phyloP scores from a whole-genome alignment of 2,113 vertebrate genomes.

The Melanerpes aurifrons region DNA sequence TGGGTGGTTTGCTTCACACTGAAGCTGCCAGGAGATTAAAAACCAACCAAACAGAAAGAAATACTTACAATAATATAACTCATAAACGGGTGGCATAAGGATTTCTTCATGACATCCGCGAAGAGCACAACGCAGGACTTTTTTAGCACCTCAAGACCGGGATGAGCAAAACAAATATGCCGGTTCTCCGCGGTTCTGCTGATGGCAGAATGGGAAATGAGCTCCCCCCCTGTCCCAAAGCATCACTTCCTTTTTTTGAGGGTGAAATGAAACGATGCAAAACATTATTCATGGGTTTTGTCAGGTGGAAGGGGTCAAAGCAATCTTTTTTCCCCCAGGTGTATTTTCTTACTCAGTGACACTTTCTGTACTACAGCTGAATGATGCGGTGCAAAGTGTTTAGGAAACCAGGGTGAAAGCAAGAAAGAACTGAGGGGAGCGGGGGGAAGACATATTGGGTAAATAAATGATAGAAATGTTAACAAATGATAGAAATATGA shows the following conservation, averaged over 20 bases:
- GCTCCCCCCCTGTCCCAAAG: background rate
- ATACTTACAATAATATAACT: slow-evolving; percentile 18
- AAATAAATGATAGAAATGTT: background rate
- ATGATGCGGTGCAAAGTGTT: background rate
- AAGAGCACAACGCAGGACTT: fast-evolving
- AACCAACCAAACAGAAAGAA: background rate
- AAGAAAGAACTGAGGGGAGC: background rate
- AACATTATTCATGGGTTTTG: background rate
- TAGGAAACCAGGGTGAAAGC: background rate
- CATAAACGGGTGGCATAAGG: background rate
- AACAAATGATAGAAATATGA: no score
- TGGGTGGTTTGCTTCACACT: background rate
- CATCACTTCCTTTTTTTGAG: background rate
- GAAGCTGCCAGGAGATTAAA: slow-evolving; percentile 57
- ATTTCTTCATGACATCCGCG: slow-evolving; percentile 12
- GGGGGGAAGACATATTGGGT: background rate
- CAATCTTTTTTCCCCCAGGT: background rate
- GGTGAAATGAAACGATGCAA: background rate
- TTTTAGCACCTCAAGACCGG: background rate
- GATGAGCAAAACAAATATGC: fast-evolving
- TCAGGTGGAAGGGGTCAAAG: background rate
- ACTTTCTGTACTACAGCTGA: background rate
- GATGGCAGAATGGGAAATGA: background rate
- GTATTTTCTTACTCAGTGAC: background rate
- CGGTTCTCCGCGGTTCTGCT: fast-evolving